Evolutionary conservation across 2,888 invertebrate genomes (phyloP).

Genomic region (Mycogona germanica): DNA sequence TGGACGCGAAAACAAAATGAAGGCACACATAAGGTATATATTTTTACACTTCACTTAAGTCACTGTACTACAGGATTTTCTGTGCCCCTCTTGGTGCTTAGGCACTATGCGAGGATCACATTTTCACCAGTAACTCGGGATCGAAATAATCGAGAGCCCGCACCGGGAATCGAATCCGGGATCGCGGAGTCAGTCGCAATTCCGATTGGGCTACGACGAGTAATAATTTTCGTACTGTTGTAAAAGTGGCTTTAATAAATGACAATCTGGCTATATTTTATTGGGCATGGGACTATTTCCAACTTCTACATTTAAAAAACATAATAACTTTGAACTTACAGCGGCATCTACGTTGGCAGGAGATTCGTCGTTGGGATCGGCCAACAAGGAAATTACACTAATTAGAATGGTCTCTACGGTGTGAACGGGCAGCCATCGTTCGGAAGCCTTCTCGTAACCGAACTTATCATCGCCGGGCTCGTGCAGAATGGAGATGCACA

Average conservation of each 20-base stretch:
- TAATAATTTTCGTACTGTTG: too few species aligned
- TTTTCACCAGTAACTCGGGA: too few species aligned
- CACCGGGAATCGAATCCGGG: too few species aligned
- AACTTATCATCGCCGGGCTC: conserved; percentile 99
- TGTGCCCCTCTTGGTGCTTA: too few species aligned
- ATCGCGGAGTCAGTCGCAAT: too few species aligned
- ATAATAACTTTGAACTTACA: conserved; percentile 45
- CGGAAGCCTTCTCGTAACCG: conserved; percentile 95
- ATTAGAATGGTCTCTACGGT: conserved; percentile 98
- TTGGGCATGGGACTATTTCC: too few species aligned
- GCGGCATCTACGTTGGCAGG: conserved; percentile 99
- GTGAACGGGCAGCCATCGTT: conserved; percentile 97
- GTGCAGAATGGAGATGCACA: conserved; percentile 97
- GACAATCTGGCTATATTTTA: too few species aligned
- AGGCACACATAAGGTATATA: not conserved
- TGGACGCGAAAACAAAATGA: conserved; percentile 30
- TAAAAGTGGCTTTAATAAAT: too few species aligned
- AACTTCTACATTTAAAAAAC: conserved; percentile 7
- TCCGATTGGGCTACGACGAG: too few species aligned
- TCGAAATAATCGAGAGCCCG: too few species aligned
- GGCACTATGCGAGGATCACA: too few species aligned
- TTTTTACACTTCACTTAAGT: not conserved
- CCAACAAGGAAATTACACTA: conserved; percentile 98
- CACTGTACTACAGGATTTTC: too few species aligned
- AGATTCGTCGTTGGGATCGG: conserved; percentile 98